Percentiles rank a stretch among this genome's conserved stretches.
These are phyloP conservation scores for Gallinago solitaria DNA, from an alignment of 2,797 vertebrate genomes.

Conservation along the genomic window DNA sequence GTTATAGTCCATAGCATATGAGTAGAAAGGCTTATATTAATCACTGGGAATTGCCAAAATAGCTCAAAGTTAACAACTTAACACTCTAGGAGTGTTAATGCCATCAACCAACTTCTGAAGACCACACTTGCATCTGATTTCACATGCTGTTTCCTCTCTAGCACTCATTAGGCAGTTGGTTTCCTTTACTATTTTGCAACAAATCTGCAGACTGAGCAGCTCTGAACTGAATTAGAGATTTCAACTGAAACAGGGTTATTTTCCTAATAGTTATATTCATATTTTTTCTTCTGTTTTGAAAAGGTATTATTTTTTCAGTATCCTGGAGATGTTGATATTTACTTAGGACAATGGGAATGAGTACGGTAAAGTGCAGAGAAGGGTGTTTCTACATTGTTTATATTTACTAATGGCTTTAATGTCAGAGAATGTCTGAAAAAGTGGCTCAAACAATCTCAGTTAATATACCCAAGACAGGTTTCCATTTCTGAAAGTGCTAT, in stretches of 20 bases:
- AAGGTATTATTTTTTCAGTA: neutral
- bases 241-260: neutral
- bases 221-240: neutral
- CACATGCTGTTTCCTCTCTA: neutral
- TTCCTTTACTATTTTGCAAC: neutral
- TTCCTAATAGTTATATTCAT: neutral
- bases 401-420: neutral
- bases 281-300: neutral
- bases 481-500: neutral
- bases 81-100: neutral
- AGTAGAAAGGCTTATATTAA: constrained; percentile 47
- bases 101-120: constrained; percentile 1
- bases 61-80: neutral
- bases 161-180: neutral
- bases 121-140: neutral
- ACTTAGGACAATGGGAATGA: neutral
- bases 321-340: neutral
- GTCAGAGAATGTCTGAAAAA: neutral
- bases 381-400: neutral
- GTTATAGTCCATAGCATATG: neutral
- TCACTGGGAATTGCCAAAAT: constrained; percentile 38
- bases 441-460: neutral
- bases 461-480: neutral
- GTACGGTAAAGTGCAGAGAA: neutral
- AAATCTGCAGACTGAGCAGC: neutral